These are phyloP conservation scores for Trichogramma pretiosum DNA, from an alignment of 1,140 invertebrate species.

Conservation along the genomic window DNA sequence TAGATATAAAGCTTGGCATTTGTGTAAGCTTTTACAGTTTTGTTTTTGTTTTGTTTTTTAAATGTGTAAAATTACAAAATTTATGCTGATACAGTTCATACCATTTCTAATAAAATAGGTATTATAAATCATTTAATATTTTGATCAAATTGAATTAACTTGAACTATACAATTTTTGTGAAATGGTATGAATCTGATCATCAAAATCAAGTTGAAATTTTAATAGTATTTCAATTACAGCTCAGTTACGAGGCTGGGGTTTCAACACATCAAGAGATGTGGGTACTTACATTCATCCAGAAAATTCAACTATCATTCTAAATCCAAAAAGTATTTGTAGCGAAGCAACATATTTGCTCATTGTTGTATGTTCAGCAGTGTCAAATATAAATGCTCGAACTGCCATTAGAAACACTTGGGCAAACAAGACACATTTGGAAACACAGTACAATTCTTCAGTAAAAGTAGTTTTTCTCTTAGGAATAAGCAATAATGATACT, in stretches of 20 bases:
- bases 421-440: slow-evolving; percentile 52
- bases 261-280: slow-evolving; percentile 63
- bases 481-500: slow-evolving; percentile 47
- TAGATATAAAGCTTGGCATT: too few species aligned
- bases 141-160: too few species aligned
- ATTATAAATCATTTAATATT: too few species aligned
- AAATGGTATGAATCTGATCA: background rate
- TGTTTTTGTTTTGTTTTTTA: too few species aligned
- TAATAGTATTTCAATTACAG: slow-evolving; percentile 43
- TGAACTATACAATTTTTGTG: background rate
- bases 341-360: slow-evolving; percentile 52
- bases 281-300: slow-evolving; percentile 58
- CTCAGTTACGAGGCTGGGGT: slow-evolving; percentile 59
- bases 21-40: too few species aligned
- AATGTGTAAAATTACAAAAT: too few species aligned
- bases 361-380: slow-evolving; percentile 66
- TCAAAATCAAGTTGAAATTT: slow-evolving; percentile 5
- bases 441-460: slow-evolving; percentile 36
- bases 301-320: slow-evolving; percentile 59
- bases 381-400: slow-evolving; percentile 54
- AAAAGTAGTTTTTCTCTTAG: slow-evolving; percentile 50
- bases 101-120: too few species aligned
- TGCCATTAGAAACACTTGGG: slow-evolving; percentile 78
- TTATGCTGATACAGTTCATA: too few species aligned
- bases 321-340: slow-evolving; percentile 53